These are phyloP conservation scores for Tribolium madens DNA, from an alignment of 1,140 invertebrate genomes.

Conservation along the genomic window DNA sequence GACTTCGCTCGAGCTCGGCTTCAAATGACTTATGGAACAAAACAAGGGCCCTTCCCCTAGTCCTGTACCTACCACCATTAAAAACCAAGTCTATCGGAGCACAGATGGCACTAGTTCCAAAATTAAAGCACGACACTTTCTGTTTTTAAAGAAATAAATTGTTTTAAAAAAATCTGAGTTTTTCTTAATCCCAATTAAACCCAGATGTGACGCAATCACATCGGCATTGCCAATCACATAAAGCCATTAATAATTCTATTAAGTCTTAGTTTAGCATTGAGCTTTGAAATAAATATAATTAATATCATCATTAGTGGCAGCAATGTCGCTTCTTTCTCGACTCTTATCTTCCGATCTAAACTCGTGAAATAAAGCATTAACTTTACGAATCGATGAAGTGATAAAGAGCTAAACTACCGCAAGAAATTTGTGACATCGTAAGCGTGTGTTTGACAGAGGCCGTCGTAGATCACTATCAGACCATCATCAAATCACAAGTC, in stretches of 20 bases:
- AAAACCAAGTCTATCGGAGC: constrained; percentile 26
- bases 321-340: background rate
- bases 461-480: constrained; percentile 48
- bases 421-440: constrained; percentile 35
- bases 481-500: constrained; percentile 42
- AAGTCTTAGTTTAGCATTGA: constrained; percentile 4
- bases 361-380: constrained; percentile 28
- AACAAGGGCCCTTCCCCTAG: constrained; percentile 9
- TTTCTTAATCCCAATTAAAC: background rate
- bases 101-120: constrained; percentile 28
- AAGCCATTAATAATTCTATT: constrained; percentile 22
- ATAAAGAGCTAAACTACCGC: constrained; percentile 1
- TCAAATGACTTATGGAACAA: background rate
- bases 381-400: constrained; percentile 35
- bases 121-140: background rate
- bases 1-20: too few species aligned
- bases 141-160: background rate
- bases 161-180: background rate
- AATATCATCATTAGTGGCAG: constrained; percentile 6
- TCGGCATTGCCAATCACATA: constrained; percentile 6
- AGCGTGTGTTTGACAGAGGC: constrained; percentile 49
- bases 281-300: constrained; percentile 1
- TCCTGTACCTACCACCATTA: constrained; percentile 1
- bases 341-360: constrained; percentile 9
- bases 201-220: background rate